Evolutionary conservation across 2,888 invertebrate genomes (phyloP), one percentile per base, ranked within the genome.

Genomic region (Pteria penguin): DNA sequence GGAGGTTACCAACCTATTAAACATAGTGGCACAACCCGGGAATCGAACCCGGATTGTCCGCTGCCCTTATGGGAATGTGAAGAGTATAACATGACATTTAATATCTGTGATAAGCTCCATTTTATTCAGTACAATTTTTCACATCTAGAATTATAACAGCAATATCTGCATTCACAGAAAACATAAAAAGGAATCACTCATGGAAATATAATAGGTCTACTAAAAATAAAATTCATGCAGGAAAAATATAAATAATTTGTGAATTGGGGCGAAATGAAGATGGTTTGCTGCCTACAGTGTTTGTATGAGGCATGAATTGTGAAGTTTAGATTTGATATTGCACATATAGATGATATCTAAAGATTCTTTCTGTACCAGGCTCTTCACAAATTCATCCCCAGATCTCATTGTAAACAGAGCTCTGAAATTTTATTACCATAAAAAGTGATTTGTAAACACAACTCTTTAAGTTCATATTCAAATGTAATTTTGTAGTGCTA

Each of bases 41-140:
- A n/a, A n/a, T n/a, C n/a, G n/a, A n/a, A n/a, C n/a, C n/a, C n/a
- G n/a, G n/a, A n/a, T n/a, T n/a, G n/a, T n/a, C n/a, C n/a, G n/a
- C n/a, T n/a, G n/a, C n/a, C n/a, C n/a, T n/a, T n/a, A n/a, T n/a
- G n/a, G n/a, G n/a, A n/a, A n/a, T n/a, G n/a, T n/a, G n/a, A n/a
- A n/a, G n/a, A n/a, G n/a, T n/a, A n/a, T n/a, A n/a, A 45, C 18
- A 45, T 14, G 60, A 27, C 22, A 60, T 18, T 11, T 26, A 18
- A 4, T 26, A 26, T 60, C 60, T 26, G 60, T 60, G 60, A 60
- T 60, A 60, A 60, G 60, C 60, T 60, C 60, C 60, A 60, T 60
- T 60, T 60, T 60, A 60, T 60, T 26, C 24, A 60, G 27, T 22
- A 26, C 22, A 22, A 29, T 26, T 60, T 55, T 26, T 60, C 60